A percentile compares a stretch with the other conserved stretches of the same genome.
Conservation (phyloP, 2,797 vertebrate species). For the Labroides dimidiatus region DNA sequence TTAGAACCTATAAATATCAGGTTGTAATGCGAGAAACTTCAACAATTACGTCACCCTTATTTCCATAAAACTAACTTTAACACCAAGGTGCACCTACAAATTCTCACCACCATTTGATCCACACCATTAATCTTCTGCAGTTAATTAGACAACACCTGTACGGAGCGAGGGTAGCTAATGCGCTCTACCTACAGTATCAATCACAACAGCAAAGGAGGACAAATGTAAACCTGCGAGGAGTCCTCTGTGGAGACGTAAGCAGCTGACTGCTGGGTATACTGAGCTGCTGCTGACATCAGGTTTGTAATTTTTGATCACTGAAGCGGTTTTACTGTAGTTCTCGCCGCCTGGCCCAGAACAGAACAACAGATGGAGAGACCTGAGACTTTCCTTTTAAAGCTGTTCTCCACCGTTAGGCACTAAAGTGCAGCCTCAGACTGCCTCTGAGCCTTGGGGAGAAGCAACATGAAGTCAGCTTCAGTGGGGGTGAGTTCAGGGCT, state of each 20-base stretch:
- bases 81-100: conserved; percentile 13
- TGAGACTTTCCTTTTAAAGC: conserved; percentile 62
- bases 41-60: conserved; percentile 27
- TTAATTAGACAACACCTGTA: conserved; percentile 62
- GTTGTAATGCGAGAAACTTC: not conserved
- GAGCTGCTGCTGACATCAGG: conserved; percentile 56
- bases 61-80: conserved; percentile 41
- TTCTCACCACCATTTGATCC: conserved; percentile 43
- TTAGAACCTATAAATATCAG: conserved; percentile 1
- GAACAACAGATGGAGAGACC: conserved; percentile 70
- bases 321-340: conserved; percentile 51
- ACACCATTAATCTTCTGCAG: conserved; percentile 60
- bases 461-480: conserved; percentile 13
- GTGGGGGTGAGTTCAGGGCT: conserved; percentile 16
- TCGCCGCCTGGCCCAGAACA: conserved; percentile 50
- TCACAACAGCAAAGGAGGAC: conserved; percentile 50
- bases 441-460: conserved; percentile 50
- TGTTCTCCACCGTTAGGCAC: conserved; percentile 48
- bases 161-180: conserved; percentile 34
- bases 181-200: conserved; percentile 41
- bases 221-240: conserved; percentile 24
- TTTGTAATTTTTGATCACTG: conserved; percentile 71
- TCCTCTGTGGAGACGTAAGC: conserved; percentile 32
- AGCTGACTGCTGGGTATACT: conserved; percentile 41
- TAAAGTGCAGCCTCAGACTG: conserved; percentile 62